A percentile compares a stretch with the other conserved stretches of the same genome.
phyloP scores from a whole-genome alignment of 2,113 vertebrate genomes.

The Dasypus novemcinctus region DNA sequence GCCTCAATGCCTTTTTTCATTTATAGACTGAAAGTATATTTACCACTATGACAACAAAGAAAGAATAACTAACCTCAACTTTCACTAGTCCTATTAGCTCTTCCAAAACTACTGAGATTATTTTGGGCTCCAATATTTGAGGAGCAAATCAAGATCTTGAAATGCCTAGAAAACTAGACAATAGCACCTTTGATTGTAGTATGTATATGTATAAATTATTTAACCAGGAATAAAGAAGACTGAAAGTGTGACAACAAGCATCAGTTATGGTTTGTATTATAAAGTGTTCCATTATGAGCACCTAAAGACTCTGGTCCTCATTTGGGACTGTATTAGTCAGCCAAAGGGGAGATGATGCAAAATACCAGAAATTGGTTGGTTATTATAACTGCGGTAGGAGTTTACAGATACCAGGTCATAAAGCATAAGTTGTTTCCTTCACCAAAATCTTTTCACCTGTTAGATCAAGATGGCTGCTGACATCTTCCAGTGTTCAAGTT shows the following conservation, averaged over 20 bases:
- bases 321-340: too few relatives aligned
- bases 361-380: too few relatives aligned
- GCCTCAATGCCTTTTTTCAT: background rate
- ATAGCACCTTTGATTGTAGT: background rate
- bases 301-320: background rate
- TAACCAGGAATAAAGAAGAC: background rate
- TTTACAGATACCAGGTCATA: too few relatives aligned
- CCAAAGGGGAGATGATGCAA: too few relatives aligned
- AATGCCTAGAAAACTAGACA: background rate
- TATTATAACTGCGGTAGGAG: too few relatives aligned
- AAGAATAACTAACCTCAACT: background rate
- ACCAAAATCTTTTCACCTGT: too few relatives aligned
- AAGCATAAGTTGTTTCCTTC: too few relatives aligned
- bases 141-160: background rate
- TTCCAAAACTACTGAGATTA: background rate
- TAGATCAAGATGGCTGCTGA: too few relatives aligned
- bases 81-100: background rate
- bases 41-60: background rate
- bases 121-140: background rate
- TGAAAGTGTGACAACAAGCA: background rate
- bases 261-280: background rate
- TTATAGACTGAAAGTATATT: background rate
- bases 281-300: background rate
- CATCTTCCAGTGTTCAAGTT: too few relatives aligned
- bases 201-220: background rate